Conservation (phyloP, 2,113 vertebrate genomes). For the Catharus minimus region DNA sequence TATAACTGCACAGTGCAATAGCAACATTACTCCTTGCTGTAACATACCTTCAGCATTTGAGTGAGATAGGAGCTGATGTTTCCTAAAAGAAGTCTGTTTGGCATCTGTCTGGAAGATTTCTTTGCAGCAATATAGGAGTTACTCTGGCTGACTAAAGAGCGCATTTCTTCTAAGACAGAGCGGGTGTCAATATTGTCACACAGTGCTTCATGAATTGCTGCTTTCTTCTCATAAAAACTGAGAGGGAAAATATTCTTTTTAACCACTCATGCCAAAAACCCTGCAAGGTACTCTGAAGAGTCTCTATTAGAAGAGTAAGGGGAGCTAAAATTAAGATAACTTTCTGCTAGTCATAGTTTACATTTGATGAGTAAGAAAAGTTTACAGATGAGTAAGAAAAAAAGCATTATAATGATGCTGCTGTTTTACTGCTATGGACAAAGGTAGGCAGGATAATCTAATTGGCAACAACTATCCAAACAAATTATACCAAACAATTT, state of each 20-base stretch:
- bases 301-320: neutral
- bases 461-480: neutral
- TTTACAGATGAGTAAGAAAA: neutral
- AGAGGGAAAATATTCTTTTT: neutral
- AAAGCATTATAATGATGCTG: neutral
- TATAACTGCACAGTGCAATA: neutral
- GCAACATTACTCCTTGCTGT: neutral
- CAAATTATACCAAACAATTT: neutral
- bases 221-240: slow-evolving; percentile 89
- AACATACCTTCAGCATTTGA: slow-evolving; percentile 86
- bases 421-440: neutral
- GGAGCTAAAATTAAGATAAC: neutral
- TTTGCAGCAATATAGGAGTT: slow-evolving; percentile 90
- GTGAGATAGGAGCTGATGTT: slow-evolving; percentile 86
- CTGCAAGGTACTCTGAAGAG: neutral
- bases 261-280: neutral
- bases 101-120: slow-evolving; percentile 79
- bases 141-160: slow-evolving; percentile 85
- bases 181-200: slow-evolving; percentile 96
- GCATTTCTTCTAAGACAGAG: slow-evolving; percentile 89
- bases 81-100: slow-evolving; percentile 85
- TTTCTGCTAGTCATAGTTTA: neutral
- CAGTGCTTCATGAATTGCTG: slow-evolving; percentile 83
- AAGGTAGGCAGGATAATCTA: neutral
- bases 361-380: neutral